These are phyloP conservation scores for Clarias macrocephalus DNA, from an alignment of 2,113 vertebrate species.

Conservation along the genomic window DNA sequence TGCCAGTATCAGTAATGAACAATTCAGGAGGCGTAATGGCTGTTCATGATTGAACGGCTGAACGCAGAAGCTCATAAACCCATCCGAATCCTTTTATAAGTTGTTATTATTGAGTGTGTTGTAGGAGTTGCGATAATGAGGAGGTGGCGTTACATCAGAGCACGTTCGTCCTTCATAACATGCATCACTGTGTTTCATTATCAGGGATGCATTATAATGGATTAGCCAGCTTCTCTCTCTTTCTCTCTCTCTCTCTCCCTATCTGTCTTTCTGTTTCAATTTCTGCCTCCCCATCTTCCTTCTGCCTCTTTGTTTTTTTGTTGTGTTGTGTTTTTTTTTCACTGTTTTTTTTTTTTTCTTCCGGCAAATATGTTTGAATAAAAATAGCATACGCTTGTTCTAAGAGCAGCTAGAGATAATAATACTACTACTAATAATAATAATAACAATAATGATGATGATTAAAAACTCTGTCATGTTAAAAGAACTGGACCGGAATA, in stretches of 20 bases:
- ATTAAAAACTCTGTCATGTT: too few relatives aligned
- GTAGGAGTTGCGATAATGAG: constrained; percentile 24
- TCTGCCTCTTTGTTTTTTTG: neutral
- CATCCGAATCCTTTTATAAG: constrained; percentile 28
- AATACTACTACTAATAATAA: neutral
- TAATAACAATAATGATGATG: too few relatives aligned
- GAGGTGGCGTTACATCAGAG: constrained; percentile 22
- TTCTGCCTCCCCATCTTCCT: neutral
- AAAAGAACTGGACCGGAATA: too few relatives aligned
- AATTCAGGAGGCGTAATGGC: constrained; percentile 39
- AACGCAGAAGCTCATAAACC: constrained; percentile 27
- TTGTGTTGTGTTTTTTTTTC: neutral
- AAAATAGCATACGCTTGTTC: neutral
- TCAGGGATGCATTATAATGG: constrained; percentile 40
- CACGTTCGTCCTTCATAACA: constrained; percentile 27
- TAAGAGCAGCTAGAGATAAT: neutral
- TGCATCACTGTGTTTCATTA: constrained; percentile 41
- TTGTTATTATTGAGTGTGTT: constrained; percentile 31
- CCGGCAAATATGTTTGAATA: neutral
- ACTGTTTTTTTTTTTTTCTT: neutral
- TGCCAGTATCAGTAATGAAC: constrained; percentile 28
- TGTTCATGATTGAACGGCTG: constrained; percentile 39
- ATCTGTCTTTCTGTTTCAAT: constrained; percentile 3
- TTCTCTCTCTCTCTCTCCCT: neutral
- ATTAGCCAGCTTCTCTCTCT: constrained; percentile 19